Evolutionary conservation across 2,797 vertebrate genomes (phyloP).

Genomic region (Pseudomugil tenellus): DNA sequence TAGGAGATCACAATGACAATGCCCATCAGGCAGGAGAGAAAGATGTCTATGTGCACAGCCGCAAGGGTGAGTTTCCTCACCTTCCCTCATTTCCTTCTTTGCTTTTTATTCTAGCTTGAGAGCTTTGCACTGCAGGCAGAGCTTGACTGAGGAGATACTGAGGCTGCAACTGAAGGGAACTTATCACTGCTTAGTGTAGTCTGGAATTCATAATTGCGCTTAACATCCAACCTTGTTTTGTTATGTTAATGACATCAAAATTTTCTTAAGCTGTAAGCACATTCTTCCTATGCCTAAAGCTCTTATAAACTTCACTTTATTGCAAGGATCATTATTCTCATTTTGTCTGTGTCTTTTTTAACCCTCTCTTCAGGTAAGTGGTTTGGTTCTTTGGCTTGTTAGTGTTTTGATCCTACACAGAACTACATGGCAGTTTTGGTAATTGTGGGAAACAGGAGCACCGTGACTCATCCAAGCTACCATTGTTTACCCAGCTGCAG

Average conservation of each 20-base stretch:
- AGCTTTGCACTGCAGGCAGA: constrained; percentile 38
- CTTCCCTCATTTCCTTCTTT: constrained; percentile 30
- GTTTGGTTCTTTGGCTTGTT: constrained; percentile 51
- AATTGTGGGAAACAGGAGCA: constrained; percentile 63
- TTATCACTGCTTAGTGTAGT: constrained; percentile 48
- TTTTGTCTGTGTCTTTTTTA: constrained; percentile 19
- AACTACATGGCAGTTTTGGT: constrained; percentile 61
- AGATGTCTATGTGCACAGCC: constrained; percentile 83
- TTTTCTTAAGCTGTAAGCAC: constrained; percentile 43
- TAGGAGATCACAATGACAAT: constrained; percentile 90
- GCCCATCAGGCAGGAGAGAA: constrained; percentile 87
- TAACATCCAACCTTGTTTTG: constrained; percentile 55
- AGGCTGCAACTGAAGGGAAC: constrained; percentile 42
- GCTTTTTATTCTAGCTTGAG: constrained; percentile 30
- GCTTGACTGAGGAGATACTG: constrained; percentile 42
- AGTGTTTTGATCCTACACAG: constrained; percentile 57
- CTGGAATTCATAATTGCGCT: constrained; percentile 64
- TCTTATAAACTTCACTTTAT: constrained; percentile 51
- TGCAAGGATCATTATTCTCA: constrained; percentile 44
- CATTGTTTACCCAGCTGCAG: constrained; percentile 79
- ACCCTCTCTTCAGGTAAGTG: constrained; percentile 37
- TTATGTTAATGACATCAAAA: constrained; percentile 63
- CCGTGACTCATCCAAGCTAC: constrained; percentile 65
- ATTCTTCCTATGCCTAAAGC: constrained; percentile 44
- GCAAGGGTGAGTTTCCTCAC: constrained; percentile 78